Evolutionary conservation across 1,140 invertebrate genomes (phyloP), one percentile per base, ranked within the genome.

Genomic region (Solenopsis fugax): DNA sequence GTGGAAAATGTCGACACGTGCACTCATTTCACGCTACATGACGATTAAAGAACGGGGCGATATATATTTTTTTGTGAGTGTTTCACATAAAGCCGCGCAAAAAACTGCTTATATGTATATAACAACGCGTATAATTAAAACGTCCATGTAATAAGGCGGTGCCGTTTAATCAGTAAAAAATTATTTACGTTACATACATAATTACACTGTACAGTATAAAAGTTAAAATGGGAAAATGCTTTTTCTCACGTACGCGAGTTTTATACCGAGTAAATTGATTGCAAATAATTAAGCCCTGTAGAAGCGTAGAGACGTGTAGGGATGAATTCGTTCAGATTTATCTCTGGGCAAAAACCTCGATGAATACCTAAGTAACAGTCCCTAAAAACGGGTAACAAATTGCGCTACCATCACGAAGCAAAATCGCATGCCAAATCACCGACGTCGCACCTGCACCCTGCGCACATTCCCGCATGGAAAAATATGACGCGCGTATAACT

Each of bases 351-450:
- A n/a, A 13, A 65, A 34, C 41, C 6, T 41, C 60, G 24, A 81
- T 71, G 13, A 54, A 71, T 81, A 45, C n/a, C 34, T 45, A 54
- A 52, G 12, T 71, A 81, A 60, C 34, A 41, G 48, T 21, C 41
- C 18, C 50, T 56, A 71, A 81, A 71, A 81, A 71, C 13, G n/a
- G 7, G 37, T 48, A 73, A 84, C 69, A 71, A 45, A 84, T 60
- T 60, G 64, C 29, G 16, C 52, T 62, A 34, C 10, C 3, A 60
- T 34, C 52, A 56, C 18, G 18, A 10, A 41, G 73, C 64, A 34
- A 86, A 89, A 81, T 85, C 54, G 87, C 62, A 71, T 16, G 67
- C 24, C 64, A 71, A 86, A 84, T 87, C 45, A 60, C 58, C 71
- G 60, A 65, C 60, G 69, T 13, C 13, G 56, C 54, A 72, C 45